phyloP scores from a whole-genome alignment of 2,113 vertebrate species.

The Chaenocephalus aceratus region DNA sequence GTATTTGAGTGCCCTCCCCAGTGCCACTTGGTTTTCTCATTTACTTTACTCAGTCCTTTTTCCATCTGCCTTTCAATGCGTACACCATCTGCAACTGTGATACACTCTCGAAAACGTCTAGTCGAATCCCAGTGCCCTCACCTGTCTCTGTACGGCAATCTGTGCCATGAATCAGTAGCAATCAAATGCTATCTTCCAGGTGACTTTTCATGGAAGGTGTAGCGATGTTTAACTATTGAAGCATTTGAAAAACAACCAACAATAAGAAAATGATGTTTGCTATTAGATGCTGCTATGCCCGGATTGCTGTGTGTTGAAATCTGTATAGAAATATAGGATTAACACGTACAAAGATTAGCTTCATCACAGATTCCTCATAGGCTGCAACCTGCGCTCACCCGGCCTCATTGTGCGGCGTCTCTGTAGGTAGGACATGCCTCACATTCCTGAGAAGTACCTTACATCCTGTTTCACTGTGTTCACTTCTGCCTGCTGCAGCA shows the following conservation, averaged over 20 bases:
- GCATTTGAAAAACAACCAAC: neutral
- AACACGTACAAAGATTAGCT: neutral
- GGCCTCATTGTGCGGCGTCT: neutral
- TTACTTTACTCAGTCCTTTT: slow-evolving; percentile 4
- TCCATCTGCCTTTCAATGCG: slow-evolving; percentile 16
- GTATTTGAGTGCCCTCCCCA: neutral
- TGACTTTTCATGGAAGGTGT: neutral
- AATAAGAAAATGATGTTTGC: neutral
- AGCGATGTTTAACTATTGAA: neutral
- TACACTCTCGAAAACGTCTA: slow-evolving; percentile 8
- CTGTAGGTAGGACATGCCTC: neutral
- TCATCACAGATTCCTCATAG: neutral
- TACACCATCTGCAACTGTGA: slow-evolving; percentile 26
- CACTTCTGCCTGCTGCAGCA: neutral
- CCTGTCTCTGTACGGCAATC: neutral
- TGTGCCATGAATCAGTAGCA: neutral
- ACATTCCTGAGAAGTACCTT: neutral
- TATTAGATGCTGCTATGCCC: neutral
- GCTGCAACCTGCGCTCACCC: neutral
- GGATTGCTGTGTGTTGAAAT: neutral
- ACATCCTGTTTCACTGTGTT: neutral
- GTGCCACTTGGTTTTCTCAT: slow-evolving; percentile 28
- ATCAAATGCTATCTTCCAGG: neutral
- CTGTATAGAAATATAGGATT: neutral
- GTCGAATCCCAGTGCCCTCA: slow-evolving; percentile 10